phyloP scores from a whole-genome alignment of 2,113 vertebrate species.

The Phylloscopus trochiloides region DNA sequence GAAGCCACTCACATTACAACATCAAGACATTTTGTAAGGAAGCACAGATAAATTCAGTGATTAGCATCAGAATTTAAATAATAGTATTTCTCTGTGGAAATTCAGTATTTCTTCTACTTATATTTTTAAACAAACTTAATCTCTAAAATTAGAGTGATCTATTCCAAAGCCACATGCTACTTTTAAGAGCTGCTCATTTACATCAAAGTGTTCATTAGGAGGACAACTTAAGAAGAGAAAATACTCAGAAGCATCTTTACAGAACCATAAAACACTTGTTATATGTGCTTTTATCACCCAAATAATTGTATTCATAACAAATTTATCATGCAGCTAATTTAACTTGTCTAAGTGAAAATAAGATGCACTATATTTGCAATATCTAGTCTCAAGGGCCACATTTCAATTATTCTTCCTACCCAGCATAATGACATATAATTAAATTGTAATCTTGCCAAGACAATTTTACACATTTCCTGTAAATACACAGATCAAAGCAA shows the following conservation, averaged over 20 bases:
- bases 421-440: slow-evolving; percentile 75
- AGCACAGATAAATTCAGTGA: background rate
- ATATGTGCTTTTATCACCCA: slow-evolving; percentile 69
- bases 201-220: background rate
- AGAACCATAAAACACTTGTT: slow-evolving; percentile 40
- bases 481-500: slow-evolving; percentile 73
- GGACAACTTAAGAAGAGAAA: background rate
- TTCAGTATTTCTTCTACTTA: background rate
- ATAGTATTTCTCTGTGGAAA: background rate
- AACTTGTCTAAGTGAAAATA: slow-evolving; percentile 77
- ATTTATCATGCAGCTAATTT: slow-evolving; percentile 77
- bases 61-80: background rate
- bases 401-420: slow-evolving; percentile 80
- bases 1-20: background rate
- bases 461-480: slow-evolving; percentile 71
- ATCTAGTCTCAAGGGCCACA: slow-evolving; percentile 67
- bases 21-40: background rate
- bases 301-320: slow-evolving; percentile 78
- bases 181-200: background rate
- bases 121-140: background rate
- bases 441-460: slow-evolving; percentile 72
- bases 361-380: slow-evolving; percentile 72
- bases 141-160: background rate
- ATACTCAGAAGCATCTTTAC: slow-evolving; percentile 5
- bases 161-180: background rate